Evolutionary conservation across 2,888 invertebrate genomes (phyloP), one percentile per base, ranked within the genome.

Genomic region (Phyto melanocephala): DNA sequence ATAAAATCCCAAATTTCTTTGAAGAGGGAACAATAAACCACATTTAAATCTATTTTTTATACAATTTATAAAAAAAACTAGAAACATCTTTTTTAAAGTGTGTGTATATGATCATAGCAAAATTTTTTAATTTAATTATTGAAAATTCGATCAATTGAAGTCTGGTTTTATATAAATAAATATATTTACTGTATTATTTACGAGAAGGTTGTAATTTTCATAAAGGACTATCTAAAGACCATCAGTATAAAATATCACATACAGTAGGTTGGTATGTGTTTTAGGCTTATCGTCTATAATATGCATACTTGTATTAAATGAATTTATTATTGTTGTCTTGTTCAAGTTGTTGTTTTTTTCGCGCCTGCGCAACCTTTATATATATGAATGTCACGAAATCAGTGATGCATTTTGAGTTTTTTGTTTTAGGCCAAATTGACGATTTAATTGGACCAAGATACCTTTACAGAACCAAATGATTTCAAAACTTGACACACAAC

Each of bases 251-350:
- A 70, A 70, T 70, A 56, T 70, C 42, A 40, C 28, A 24, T 22
- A 40, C 24, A n/a, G n/a, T n/a, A n/a, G n/a, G 15, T 45, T 17
- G 13, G 22, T 63, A 33, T 17, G 45, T 67, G 10, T 42, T 42
- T 47, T 15, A n/a, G 15, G 28, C 40, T 54, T 70, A 70, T 60
- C 60, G 22, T 24, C 15, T 60, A 6, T 62, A 52, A 62, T 52
- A 62, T 62, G 40, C 62, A 42, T 65, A 35, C 63, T 65, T 65
- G 42, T 65, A 54, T 56, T 65, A 54, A 65, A 63, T 45, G 20
- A 65, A 65, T 75, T 56, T 75, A 75, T 75, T 75, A 47, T 65
- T 65, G 74, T 56, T 75, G 74, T 65, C 45, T 56, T 65, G 45
- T 65, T 56, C 17, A 65, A 62, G 60, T 60, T 76, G 58, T 47